Conservation (phyloP, 2,113 vertebrate species). For the Entomyzon cyanotis region DNA sequence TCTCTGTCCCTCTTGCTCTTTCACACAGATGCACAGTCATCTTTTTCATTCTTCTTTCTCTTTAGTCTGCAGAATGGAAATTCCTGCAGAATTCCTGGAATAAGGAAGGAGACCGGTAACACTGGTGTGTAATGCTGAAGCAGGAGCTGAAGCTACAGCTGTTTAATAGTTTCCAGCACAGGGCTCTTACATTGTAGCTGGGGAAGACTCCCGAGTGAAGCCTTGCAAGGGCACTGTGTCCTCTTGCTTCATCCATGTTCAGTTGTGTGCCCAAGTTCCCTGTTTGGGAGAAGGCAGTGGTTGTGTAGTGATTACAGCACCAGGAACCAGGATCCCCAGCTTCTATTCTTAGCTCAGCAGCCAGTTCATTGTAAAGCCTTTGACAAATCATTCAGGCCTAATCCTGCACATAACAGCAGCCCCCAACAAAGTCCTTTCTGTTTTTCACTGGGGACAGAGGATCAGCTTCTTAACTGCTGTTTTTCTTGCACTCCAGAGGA, state of each 20-base stretch:
- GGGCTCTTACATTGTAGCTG: neutral
- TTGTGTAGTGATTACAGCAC: rapidly evolving
- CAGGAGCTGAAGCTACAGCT: neutral
- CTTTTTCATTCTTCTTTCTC: neutral
- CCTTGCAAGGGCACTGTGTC: neutral
- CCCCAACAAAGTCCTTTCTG: neutral
- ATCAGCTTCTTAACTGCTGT: neutral
- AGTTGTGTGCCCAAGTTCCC: neutral
- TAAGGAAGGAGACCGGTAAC: neutral
- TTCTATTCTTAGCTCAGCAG: neutral
- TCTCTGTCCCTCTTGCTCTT: neutral
- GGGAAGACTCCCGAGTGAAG: neutral
- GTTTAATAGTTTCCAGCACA: neutral
- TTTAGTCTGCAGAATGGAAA: neutral
- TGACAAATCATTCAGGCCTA: neutral
- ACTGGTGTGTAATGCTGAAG: neutral
- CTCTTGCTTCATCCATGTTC: neutral
- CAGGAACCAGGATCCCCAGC: neutral
- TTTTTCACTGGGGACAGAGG: neutral
- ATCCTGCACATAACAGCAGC: neutral
- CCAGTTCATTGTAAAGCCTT: constrained; percentile 5
- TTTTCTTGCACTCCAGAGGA: neutral
- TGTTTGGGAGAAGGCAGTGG: neutral
- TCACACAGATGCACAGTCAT: neutral
- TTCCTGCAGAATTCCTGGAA: constrained; percentile 10